phyloP scores from a whole-genome alignment of 1,140 invertebrate genomes.

The Ectropis grisescens region DNA sequence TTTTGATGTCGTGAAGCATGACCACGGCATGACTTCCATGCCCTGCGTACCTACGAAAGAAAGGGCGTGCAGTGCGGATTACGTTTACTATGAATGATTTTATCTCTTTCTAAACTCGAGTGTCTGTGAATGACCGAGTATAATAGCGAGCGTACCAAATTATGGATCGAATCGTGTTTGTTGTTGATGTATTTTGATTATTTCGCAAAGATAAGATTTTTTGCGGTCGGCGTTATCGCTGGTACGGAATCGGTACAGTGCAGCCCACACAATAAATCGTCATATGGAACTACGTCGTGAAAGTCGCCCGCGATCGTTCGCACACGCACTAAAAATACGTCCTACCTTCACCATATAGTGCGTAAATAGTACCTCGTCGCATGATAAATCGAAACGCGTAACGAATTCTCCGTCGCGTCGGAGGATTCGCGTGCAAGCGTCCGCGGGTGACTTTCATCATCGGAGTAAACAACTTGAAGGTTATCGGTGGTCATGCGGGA shows the following conservation, averaged over 20 bases:
- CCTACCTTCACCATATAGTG: too few species aligned
- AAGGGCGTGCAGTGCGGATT: slow-evolving; percentile 61
- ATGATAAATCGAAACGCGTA: too few species aligned
- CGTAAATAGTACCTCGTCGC: slow-evolving; percentile 61
- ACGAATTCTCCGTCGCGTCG: slow-evolving; percentile 67
- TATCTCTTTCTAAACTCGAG: slow-evolving; percentile 68
- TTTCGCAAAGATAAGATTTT: slow-evolving; percentile 46
- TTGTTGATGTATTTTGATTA: slow-evolving; percentile 64
- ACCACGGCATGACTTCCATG: slow-evolving; percentile 67
- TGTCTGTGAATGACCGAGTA: slow-evolving; percentile 67
- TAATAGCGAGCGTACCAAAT: slow-evolving; percentile 64
- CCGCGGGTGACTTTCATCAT: slow-evolving; percentile 52
- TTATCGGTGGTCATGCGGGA: slow-evolving; percentile 50
- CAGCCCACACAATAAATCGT: slow-evolving; percentile 29
- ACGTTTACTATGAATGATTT: slow-evolving; percentile 71
- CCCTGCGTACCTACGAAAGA: slow-evolving; percentile 65
- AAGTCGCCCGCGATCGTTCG: slow-evolving; percentile 47
- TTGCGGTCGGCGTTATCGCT: slow-evolving; percentile 33
- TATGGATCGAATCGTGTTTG: slow-evolving; percentile 65
- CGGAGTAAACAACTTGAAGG: slow-evolving; percentile 66
- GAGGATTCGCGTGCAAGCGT: slow-evolving; percentile 25
- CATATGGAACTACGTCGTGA: slow-evolving; percentile 44
- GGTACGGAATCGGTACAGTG: slow-evolving; percentile 30
- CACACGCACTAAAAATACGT: slow-evolving; percentile 41
- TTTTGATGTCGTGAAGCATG: slow-evolving; percentile 59